These are phyloP conservation scores for Aspidapion aeneum DNA, from an alignment of 2,888 invertebrate species.

Conservation along the genomic window DNA sequence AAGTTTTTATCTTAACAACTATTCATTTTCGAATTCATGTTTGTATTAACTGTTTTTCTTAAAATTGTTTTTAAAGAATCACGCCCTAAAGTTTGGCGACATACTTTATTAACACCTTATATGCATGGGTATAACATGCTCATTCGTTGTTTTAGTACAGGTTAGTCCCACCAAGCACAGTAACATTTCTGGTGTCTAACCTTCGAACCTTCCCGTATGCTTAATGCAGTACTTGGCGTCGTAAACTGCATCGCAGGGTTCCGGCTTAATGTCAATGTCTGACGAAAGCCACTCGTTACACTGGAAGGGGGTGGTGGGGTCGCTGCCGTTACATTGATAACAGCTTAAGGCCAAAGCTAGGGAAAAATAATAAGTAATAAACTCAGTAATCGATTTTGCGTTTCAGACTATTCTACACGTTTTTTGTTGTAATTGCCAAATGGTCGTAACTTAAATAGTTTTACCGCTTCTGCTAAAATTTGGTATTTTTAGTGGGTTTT, in stretches of 20 bases:
- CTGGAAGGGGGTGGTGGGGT: conserved; percentile 71
- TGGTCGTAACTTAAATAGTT: too few species aligned
- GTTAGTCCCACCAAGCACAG: not conserved
- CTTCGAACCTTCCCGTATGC: conserved; percentile 88
- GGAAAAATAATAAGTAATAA: not conserved
- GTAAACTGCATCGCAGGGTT: conserved; percentile 75
- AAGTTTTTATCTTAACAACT: too few species aligned
- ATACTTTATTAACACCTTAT: too few species aligned
- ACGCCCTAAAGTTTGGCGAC: too few species aligned
- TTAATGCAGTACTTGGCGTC: conserved; percentile 89
- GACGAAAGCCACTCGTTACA: conserved; percentile 73
- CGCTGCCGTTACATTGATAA: conserved; percentile 86
- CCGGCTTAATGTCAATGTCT: conserved; percentile 61
- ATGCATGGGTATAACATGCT: not conserved
- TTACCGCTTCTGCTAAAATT: too few species aligned
- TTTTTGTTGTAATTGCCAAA: too few species aligned
- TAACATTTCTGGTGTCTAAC: conserved; percentile 36
- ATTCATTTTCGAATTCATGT: too few species aligned
- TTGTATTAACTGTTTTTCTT: too few species aligned
- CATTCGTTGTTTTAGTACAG: not conserved
- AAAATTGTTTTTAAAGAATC: too few species aligned
- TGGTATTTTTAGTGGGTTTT: too few species aligned
- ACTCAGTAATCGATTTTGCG: too few species aligned
- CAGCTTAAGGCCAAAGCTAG: conserved; percentile 56
- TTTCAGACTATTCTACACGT: too few species aligned